Evolutionary conservation across 2,797 vertebrate genomes (phyloP).

Genomic region (Sorex maritimensis): DNA sequence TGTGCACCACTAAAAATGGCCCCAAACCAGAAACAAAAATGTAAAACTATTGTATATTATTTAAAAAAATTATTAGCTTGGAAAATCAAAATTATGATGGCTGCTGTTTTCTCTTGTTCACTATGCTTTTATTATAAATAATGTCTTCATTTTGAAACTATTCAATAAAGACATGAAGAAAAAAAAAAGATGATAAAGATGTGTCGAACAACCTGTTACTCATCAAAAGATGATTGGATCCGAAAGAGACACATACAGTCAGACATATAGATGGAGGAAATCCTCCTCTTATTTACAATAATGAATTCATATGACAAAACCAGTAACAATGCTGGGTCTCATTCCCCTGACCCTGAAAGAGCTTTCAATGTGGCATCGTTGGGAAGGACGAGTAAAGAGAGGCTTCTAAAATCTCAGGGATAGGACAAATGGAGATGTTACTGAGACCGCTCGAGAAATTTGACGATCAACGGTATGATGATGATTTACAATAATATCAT

Average conservation of each 20-base stretch:
- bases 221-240: not conserved
- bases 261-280: slow-evolving; percentile 36
- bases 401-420: too few relatives aligned
- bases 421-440: too few relatives aligned
- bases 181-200: slow-evolving; percentile 21
- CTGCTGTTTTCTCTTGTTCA: slow-evolving; percentile 69
- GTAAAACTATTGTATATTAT: slow-evolving; percentile 67
- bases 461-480: too few relatives aligned
- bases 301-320: too few relatives aligned
- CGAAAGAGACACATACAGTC: not conserved
- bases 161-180: slow-evolving; percentile 80
- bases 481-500: not conserved
- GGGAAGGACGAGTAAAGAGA: too few relatives aligned
- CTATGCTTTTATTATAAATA: slow-evolving; percentile 60
- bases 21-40: too few relatives aligned
- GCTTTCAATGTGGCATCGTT: too few relatives aligned
- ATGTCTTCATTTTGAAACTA: slow-evolving; percentile 73
- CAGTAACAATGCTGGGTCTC: too few relatives aligned
- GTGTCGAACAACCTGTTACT: not conserved
- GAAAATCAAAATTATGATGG: slow-evolving; percentile 70
- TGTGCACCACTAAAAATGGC: too few relatives aligned
- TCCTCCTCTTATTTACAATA: not conserved
- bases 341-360: too few relatives aligned
- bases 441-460: too few relatives aligned
- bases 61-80: slow-evolving; percentile 67